Base-by-base conservation (phyloP, 2,888 invertebrate genomes). In the Isoperla grammatica region DNA sequence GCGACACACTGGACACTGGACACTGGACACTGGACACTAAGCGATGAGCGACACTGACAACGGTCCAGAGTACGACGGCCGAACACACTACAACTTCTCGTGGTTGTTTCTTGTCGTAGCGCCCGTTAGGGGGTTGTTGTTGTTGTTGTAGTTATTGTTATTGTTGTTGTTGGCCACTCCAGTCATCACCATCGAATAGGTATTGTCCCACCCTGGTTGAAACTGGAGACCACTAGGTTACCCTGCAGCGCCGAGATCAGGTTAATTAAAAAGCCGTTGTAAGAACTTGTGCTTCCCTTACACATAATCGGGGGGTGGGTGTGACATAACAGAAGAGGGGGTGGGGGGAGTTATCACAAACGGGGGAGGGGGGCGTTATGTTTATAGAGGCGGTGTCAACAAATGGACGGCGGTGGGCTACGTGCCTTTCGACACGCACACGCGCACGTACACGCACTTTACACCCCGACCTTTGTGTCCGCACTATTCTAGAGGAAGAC, bases 281-380 rank as follows among this genome's bases (percentile, higher is more conserved):
- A 53, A 37, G 37, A 53, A 13, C 13, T 39, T 8, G 39, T 53
- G 37, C 37, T 20, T 9, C 53, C 53, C 20, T 53, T 53, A 53
- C 53, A 53, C 53, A 53, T 53, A 53, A 53, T 53, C 53, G 39
- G 39, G 53, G 53, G 39, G 37, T 35, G 37, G 15, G 6, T 35
- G 19, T 5, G 15, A 37, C 53, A 53, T 53, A 22, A 15, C 23
- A 22, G 17, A 2, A 29, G 9, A 29, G 29, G 8, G 49, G 29
- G n/a, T 20, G 23, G 6, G 13, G 13, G n/a, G 1, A 13, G 49
- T 29, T 8, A 8, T 29, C 8, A 8, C 5, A 29, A 29, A 29
- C 8, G 29, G 29, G 8, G 29, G 29, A n/a, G 29, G 29, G 29
- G 8, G 8, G 29, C 4, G 8, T 29, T 29, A 8, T 29, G 4